phyloP scores from a whole-genome alignment of 2,888 invertebrate species.

The Hydrotaea cyrtoneurina region DNA sequence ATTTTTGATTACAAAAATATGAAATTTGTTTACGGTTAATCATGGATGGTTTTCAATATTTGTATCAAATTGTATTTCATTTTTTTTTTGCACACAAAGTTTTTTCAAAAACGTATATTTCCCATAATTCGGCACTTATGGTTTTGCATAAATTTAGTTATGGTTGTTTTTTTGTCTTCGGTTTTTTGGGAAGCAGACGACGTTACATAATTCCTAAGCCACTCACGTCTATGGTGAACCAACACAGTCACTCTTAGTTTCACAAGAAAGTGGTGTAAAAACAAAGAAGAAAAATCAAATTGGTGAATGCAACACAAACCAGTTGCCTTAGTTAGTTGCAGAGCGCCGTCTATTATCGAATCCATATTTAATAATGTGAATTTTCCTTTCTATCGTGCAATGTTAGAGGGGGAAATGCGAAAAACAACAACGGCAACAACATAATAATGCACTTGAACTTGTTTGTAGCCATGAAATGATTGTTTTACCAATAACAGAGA shows the following conservation, averaged over 20 bases:
- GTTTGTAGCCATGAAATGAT: conserved; percentile 47
- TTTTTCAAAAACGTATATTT: background rate
- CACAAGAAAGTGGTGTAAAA: conserved; percentile 16
- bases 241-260: background rate
- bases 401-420: background rate
- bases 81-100: conserved; percentile 4
- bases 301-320: background rate
- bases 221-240: conserved; percentile 1
- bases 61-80: background rate
- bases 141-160: conserved; percentile 29
- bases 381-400: background rate
- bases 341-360: background rate
- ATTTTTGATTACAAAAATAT: background rate
- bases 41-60: conserved; percentile 13
- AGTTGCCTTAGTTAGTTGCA: background rate
- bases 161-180: background rate
- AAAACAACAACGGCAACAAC: background rate
- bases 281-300: background rate
- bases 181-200: background rate
- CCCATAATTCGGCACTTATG: conserved; percentile 6
- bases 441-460: conserved; percentile 68
- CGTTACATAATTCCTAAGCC: conserved; percentile 31
- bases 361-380: conserved; percentile 14
- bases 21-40: conserved; percentile 6
- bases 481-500: background rate